Evolutionary conservation across 2,113 vertebrate genomes (phyloP), one percentile per base, ranked within the genome.

Genomic region (Mormyrus iriodes): DNA sequence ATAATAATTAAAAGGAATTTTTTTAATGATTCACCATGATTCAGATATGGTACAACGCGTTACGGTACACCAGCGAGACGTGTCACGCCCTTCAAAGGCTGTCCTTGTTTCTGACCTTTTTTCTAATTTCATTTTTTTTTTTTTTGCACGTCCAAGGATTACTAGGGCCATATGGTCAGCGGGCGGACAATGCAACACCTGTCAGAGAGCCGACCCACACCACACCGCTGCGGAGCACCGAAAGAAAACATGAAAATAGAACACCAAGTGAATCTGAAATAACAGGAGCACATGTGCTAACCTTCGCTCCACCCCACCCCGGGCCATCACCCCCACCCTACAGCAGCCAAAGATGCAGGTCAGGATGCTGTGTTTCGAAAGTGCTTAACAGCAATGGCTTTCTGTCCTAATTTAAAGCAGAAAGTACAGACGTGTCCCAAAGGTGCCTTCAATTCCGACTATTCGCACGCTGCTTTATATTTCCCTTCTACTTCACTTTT

Each of bases 141-240:
- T 76, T 79, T 79, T 93, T 93, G 93, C 92, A 94, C 91, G 92
- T 94, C 92, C 85, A 90, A 94, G 95, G 95, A 95, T 96, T 95
- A 96, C 90, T 65, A 31, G 91, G 91, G 91, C 93, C 95, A 96
- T 95, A 95, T 95, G 95, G 95, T 93, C 92, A 89, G 89, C 91
- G 91, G 92, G 92, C 89, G 93, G 95, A 96, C 95, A 96, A 95
- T 94, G 91, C 93, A 93, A 94, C 95, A 95, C 95, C 95, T 95
- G 95, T 94, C 91, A 90, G 92, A 90, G 90, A 90, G 73, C 13
- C 35, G 5, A 49, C 39, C 65, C 24, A 17, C 65, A 53, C 89
- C 61, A 31, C 88, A 48, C 15, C 19, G 4, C 55, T 39, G 2
- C 8, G 2, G 73, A 65, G 55, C 42, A 42, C 39, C 53, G 19